These are phyloP conservation scores for Nemotelus nigrinus DNA, from an alignment of 2,888 invertebrate species.

Conservation along the genomic window DNA sequence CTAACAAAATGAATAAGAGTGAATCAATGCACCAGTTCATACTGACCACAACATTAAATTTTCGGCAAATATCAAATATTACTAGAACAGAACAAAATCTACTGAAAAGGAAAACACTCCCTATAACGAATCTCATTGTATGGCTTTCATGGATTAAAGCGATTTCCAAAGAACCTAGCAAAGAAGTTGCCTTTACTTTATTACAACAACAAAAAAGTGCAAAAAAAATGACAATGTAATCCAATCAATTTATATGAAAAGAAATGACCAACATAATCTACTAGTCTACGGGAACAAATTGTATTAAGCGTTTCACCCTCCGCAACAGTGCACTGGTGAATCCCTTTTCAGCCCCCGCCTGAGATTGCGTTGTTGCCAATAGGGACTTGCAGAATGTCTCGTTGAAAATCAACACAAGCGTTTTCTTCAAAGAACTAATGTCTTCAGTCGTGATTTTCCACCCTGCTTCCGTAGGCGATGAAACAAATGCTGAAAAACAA, in stretches of 20 bases:
- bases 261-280: neutral
- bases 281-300: slow-evolving; percentile 74
- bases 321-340: slow-evolving; percentile 80
- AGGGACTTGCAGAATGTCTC: slow-evolving; percentile 82
- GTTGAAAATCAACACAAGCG: slow-evolving; percentile 77
- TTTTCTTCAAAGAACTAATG: slow-evolving; percentile 75
- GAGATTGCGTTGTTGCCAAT: slow-evolving; percentile 74
- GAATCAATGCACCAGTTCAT: too few species aligned
- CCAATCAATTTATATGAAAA: neutral
- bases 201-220: neutral
- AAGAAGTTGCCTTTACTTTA: neutral
- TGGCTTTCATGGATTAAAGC: too few species aligned
- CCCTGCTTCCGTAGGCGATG: slow-evolving; percentile 66
- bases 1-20: too few species aligned
- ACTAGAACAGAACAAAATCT: too few species aligned
- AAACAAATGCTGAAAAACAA: slow-evolving; percentile 60
- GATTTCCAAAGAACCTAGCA: too few species aligned
- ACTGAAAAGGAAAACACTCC: too few species aligned
- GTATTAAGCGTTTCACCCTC: slow-evolving; percentile 81
- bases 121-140: too few species aligned
- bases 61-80: too few species aligned
- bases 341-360: slow-evolving; percentile 72
- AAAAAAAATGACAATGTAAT: neutral
- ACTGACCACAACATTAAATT: too few species aligned
- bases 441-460: slow-evolving; percentile 72